Evolutionary conservation across 1,140 invertebrate genomes (phyloP).

Genomic region (Augochlora pura): DNA sequence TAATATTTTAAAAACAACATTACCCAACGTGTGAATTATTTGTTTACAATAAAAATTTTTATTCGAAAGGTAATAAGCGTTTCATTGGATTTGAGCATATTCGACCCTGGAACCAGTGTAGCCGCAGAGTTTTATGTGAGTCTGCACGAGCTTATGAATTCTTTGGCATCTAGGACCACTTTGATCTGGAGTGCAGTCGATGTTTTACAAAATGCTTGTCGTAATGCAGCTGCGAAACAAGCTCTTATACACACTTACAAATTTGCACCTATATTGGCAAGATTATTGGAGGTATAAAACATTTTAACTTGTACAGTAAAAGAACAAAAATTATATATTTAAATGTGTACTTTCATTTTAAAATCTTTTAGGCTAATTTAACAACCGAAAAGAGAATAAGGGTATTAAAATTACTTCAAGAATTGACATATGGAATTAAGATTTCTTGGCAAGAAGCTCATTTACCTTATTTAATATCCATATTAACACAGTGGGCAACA

Average conservation of each 20-base stretch:
- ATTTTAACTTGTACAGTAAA: conserved; percentile 57
- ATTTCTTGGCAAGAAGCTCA: conserved; percentile 87
- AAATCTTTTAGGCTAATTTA: conserved; percentile 62
- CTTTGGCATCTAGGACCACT: conserved; percentile 67
- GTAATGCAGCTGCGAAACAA: conserved; percentile 82
- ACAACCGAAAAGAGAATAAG: conserved; percentile 76
- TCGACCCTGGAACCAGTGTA: conserved; percentile 79
- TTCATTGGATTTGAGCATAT: conserved; percentile 79
- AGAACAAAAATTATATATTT: conserved; percentile 66
- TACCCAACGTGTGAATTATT: background rate
- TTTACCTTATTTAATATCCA: conserved; percentile 83
- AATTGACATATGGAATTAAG: conserved; percentile 86
- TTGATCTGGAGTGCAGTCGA: conserved; percentile 83
- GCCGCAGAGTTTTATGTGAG: conserved; percentile 81
- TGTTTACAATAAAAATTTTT: conserved; percentile 23
- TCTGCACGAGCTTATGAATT: conserved; percentile 78
- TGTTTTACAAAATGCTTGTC: conserved; percentile 82
- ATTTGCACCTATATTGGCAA: conserved; percentile 84
- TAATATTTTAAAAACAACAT: background rate
- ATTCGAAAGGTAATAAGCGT: conserved; percentile 77
- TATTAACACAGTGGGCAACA: conserved; percentile 83
- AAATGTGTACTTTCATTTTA: conserved; percentile 16
- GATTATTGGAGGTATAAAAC: conserved; percentile 79
- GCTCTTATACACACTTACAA: conserved; percentile 85
- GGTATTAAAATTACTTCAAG: conserved; percentile 80